Evolutionary conservation across 2,888 invertebrate species (phyloP).

Genomic region (Corbicula japonica): DNA sequence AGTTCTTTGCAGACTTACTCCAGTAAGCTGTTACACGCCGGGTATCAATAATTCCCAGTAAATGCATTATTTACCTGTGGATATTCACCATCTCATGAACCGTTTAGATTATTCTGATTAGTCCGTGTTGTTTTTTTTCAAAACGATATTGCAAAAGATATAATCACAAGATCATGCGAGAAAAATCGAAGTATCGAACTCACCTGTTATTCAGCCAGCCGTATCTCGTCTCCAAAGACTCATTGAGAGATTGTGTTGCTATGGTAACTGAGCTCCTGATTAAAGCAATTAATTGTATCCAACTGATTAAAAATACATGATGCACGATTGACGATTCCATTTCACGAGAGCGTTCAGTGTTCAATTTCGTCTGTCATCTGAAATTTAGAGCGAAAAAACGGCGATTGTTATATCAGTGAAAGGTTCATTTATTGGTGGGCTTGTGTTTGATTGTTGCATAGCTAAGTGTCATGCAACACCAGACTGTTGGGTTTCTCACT

Average conservation of each 20-base stretch:
- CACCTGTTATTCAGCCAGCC: conserved; percentile 16
- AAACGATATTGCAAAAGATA: no score
- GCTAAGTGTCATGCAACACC: no score
- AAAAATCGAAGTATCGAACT: conserved; percentile 21
- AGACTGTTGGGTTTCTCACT: no score
- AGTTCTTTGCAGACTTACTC: no score
- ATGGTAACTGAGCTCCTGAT: conserved; percentile 47
- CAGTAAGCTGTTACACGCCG: no score
- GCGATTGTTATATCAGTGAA: no score
- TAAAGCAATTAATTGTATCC: conserved; percentile 43
- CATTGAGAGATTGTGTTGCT: conserved; percentile 42
- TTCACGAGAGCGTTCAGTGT: neutral
- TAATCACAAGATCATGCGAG: neutral
- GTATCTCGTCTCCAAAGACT: neutral
- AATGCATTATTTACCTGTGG: conserved; percentile 5
- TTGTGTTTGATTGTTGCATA: no score
- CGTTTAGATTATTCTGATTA: conserved; percentile 4
- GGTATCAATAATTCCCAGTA: no score
- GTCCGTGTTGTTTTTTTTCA: no score
- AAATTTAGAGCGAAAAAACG: neutral
- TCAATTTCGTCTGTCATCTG: neutral
- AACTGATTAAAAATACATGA: conserved; percentile 49
- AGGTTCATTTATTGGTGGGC: no score
- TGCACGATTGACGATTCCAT: conserved; percentile 23
- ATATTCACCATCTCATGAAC: conserved; percentile 2